These are phyloP conservation scores for Chydorus sphaericus DNA, from an alignment of 2,888 invertebrate genomes.

Conservation along the genomic window DNA sequence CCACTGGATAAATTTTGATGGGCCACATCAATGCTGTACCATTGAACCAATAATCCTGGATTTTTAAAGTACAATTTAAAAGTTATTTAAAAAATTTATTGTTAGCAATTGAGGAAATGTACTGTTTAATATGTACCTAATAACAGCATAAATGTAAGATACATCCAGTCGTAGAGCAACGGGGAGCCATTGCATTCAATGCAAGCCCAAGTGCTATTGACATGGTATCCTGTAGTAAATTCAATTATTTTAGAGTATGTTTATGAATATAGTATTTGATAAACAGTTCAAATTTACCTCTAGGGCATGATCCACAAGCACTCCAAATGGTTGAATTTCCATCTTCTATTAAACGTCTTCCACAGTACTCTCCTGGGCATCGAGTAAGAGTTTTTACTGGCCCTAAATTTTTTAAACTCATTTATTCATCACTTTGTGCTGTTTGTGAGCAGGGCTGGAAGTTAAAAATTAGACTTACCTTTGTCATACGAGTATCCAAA, in stretches of 20 bases:
- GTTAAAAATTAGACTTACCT: too few relatives aligned
- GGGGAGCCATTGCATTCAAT: constrained; percentile 56
- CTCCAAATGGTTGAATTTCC: constrained; percentile 39
- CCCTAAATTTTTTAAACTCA: constrained; percentile 6
- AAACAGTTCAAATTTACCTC: too few relatives aligned
- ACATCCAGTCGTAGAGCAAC: constrained; percentile 79
- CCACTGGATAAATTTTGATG: too few relatives aligned
- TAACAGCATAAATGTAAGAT: constrained; percentile 84
- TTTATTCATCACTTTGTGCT: too few relatives aligned
- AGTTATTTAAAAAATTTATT: constrained; percentile 25
- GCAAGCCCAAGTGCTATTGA: constrained; percentile 58
- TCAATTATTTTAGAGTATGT: too few relatives aligned
- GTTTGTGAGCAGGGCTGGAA: too few relatives aligned
- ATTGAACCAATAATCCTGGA: constrained; percentile 25
- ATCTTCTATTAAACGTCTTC: constrained; percentile 36
- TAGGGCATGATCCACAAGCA: constrained; percentile 71
- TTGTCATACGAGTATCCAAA: constrained; percentile 3
- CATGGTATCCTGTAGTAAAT: too few relatives aligned
- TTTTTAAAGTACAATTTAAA: neutral
- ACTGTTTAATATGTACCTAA: constrained; percentile 46
- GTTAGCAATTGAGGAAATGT: constrained; percentile 34
- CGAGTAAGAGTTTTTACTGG: neutral
- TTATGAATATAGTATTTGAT: too few relatives aligned
- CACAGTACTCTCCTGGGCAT: constrained; percentile 76
- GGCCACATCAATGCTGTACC: constrained; percentile 4